Conservation (phyloP, 2,888 invertebrate species). For the Philopedon plagiatum region DNA sequence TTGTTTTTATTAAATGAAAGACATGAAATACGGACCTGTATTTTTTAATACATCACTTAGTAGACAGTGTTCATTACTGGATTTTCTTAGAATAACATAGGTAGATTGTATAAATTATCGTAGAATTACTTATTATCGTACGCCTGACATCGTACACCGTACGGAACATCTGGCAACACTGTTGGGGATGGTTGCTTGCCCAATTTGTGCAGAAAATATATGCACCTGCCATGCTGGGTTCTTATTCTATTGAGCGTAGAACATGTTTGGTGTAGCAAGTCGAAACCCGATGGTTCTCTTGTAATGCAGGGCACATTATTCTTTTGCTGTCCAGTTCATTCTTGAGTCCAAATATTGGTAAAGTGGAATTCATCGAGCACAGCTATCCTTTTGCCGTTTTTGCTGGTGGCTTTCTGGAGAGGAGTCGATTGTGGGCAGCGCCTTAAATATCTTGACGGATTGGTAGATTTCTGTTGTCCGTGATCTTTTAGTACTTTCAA, state of each 20-base stretch:
- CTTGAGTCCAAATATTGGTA: neutral
- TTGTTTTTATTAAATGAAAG: too few species aligned
- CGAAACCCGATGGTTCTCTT: slow-evolving; percentile 7
- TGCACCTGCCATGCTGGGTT: slow-evolving; percentile 4
- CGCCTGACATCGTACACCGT: too few species aligned
- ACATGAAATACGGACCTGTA: too few species aligned
- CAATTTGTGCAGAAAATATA: slow-evolving; percentile 8
- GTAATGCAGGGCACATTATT: slow-evolving; percentile 1
- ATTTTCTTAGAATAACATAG: too few species aligned
- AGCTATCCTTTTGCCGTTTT: neutral
- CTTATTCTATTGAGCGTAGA: neutral
- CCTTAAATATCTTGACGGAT: slow-evolving; percentile 45
- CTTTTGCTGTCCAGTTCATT: slow-evolving; percentile 9
- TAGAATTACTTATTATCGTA: too few species aligned
- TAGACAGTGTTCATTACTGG: too few species aligned
- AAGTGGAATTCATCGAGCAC: neutral
- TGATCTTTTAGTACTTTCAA: slow-evolving; percentile 39
- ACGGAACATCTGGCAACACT: too few species aligned
- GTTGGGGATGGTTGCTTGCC: slow-evolving; percentile 20
- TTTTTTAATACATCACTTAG: too few species aligned
- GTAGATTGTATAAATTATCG: too few species aligned
- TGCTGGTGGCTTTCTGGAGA: slow-evolving; percentile 12
- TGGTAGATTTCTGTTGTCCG: slow-evolving; percentile 36
- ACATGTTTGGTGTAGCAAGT: slow-evolving; percentile 14
- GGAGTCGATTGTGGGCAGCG: slow-evolving; percentile 25